Evolutionary conservation across 2,888 invertebrate species (phyloP).

Genomic region (Ypsolopha scabrella): DNA sequence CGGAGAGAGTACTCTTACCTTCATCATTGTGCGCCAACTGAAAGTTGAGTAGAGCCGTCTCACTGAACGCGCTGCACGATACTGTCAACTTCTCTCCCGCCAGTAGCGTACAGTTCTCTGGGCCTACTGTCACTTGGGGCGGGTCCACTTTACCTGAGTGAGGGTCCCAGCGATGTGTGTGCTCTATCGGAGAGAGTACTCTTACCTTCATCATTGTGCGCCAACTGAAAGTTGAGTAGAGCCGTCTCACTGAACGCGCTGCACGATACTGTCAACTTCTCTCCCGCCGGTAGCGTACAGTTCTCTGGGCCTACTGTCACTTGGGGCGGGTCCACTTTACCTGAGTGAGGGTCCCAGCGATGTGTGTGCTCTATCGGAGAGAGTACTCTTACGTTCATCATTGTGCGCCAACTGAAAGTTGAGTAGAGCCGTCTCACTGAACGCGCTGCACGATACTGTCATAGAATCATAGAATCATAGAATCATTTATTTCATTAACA

Average conservation of each 20-base stretch:
- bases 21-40: conserved; percentile 18
- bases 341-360: no score
- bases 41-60: conserved; percentile 26
- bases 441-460: conserved; percentile 30
- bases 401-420: conserved; percentile 19
- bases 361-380: no score
- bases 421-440: conserved; percentile 32
- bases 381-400: no score
- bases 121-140: conserved; percentile 32
- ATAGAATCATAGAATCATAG: no score
- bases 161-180: no score
- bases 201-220: no score
- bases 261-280: conserved; percentile 28
- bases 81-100: conserved; percentile 24
- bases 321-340: conserved; percentile 41
- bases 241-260: conserved; percentile 33
- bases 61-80: conserved; percentile 34
- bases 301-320: conserved; percentile 30
- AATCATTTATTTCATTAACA: no score
- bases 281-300: conserved; percentile 22
- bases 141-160: conserved; percentile 34
- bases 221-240: conserved; percentile 23
- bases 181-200: no score
- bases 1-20: no score
- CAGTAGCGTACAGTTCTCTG: conserved; percentile 25